phyloP scores from a whole-genome alignment of 2,113 vertebrate genomes.

The Nesoenas mayeri region DNA sequence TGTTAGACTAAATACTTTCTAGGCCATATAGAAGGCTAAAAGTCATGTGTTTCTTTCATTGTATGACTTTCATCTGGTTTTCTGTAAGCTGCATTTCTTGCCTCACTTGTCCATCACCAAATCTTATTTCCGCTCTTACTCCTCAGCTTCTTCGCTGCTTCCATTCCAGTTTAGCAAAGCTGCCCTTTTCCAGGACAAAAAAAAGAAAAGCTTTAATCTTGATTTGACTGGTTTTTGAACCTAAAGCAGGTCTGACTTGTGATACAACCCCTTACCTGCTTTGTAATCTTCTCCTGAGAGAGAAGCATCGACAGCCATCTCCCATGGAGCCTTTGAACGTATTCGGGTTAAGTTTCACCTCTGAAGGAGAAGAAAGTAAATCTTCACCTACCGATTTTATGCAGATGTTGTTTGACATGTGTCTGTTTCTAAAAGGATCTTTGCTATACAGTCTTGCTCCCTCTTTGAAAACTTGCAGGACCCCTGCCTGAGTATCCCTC shows the following conservation, averaged over 20 bases:
- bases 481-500: background rate
- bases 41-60: background rate
- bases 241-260: background rate
- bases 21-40: background rate
- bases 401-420: background rate
- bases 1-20: background rate
- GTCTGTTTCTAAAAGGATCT: background rate
- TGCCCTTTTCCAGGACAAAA: background rate
- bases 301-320: background rate
- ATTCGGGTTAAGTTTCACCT: background rate
- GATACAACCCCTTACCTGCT: background rate
- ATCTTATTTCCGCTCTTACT: background rate
- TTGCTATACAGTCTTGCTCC: background rate
- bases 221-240: background rate
- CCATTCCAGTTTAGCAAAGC: background rate
- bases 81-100: background rate
- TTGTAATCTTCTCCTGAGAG: background rate
- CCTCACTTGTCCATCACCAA: background rate
- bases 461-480: background rate
- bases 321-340: conserved; percentile 10
- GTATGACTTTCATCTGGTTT: background rate
- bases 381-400: conserved; percentile 10
- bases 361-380: background rate
- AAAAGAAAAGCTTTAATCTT: background rate
- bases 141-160: background rate